Conservation (phyloP, 30 jellyfish, hydroid and myxozoan species). For the Turritopsis dohrnii region DNA sequence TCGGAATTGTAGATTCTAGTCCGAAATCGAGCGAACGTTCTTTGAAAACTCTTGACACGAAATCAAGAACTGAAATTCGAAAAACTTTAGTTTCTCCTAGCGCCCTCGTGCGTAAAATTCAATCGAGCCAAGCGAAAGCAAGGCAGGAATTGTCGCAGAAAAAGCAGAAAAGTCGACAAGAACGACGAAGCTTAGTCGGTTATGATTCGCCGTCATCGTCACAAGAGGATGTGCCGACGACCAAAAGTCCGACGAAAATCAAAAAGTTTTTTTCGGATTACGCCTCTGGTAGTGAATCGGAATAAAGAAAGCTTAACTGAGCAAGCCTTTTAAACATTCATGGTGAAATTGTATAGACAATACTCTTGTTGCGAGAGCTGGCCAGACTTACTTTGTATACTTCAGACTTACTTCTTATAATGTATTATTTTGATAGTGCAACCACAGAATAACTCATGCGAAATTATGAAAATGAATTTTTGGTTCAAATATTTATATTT, state of each 20-base stretch:
- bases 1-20: conserved; percentile 1
- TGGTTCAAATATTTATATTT: background rate
- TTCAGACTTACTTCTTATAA: background rate
- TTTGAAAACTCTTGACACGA: background rate
- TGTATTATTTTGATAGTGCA: too few relatives aligned
- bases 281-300: conserved; percentile 11
- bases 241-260: background rate
- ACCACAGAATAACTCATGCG: background rate
- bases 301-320: background rate
- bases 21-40: background rate
- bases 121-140: background rate
- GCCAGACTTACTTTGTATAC: background rate
- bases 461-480: background rate
- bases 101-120: background rate
- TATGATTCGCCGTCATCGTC: conserved; percentile 3
- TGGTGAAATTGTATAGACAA: background rate
- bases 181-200: background rate
- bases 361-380: background rate
- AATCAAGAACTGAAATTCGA: background rate
- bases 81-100: conserved; percentile 1
- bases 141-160: background rate
- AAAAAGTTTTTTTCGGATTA: background rate
- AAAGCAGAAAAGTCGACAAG: background rate
- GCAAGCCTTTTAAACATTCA: too few relatives aligned
- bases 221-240: background rate